phyloP scores from a whole-genome alignment of 35 echinoderm and acorn worm genomes.

The Apostichopus californicus region DNA sequence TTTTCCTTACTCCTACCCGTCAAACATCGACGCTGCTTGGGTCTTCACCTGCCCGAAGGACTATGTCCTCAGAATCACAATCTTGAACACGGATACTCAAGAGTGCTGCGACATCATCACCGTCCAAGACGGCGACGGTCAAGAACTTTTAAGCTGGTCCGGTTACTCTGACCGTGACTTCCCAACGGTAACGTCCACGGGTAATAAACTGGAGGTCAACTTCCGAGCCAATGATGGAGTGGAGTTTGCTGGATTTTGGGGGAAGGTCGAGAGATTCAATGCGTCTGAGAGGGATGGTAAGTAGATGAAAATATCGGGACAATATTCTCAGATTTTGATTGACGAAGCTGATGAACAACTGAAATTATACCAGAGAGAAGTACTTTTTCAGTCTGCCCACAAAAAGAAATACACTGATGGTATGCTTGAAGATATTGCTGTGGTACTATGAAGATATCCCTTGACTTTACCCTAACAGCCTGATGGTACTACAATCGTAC shows the following conservation, averaged over 20 bases:
- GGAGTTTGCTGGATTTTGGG: background rate
- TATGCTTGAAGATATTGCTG: background rate
- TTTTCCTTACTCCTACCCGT: background rate
- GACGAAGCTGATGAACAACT: no score
- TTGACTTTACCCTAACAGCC: no score
- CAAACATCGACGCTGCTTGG: constrained; percentile 21
- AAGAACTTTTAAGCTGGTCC: constrained; percentile 3
- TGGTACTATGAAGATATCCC: no score
- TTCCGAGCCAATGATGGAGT: background rate
- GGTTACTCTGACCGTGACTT: background rate
- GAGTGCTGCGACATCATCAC: constrained; percentile 9
- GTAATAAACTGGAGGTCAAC: background rate
- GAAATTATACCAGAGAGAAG: no score
- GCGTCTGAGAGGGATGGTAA: background rate
- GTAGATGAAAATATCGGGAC: background rate
- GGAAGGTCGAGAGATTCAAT: background rate
- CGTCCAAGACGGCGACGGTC: background rate
- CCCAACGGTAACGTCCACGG: background rate
- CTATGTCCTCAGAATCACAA: constrained; percentile 11
- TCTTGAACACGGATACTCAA: background rate
- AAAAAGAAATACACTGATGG: background rate
- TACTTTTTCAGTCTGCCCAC: no score
- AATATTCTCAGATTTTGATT: no score
- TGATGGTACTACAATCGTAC: no score
- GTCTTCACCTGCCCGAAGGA: constrained; percentile 5